A percentile compares a stretch with the other conserved stretches of the same genome.
These are phyloP conservation scores for Philereme transversata DNA, from an alignment of 2,888 invertebrate species.

Conservation along the genomic window DNA sequence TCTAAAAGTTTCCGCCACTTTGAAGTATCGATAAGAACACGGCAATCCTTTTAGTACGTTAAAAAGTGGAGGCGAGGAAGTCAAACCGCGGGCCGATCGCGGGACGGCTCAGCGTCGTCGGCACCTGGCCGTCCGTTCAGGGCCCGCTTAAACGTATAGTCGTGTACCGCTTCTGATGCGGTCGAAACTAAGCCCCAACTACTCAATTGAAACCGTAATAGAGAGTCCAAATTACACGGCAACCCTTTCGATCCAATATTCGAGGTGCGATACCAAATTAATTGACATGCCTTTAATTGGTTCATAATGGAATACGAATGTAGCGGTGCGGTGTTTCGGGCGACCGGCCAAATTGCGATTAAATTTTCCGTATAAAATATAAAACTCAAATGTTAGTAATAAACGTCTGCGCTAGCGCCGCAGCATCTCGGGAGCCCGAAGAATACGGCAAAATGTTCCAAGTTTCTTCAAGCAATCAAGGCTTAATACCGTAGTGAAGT, in stretches of 20 bases:
- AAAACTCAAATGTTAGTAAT: conserved; percentile 77
- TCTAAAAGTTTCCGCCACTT: conserved; percentile 49
- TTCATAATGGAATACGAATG: conserved; percentile 54
- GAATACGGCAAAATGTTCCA: conserved; percentile 83
- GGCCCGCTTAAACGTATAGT: conserved; percentile 74
- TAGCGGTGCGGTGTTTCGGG: conserved; percentile 36
- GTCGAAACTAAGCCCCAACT: conserved; percentile 76
- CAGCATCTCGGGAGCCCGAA: conserved; percentile 80
- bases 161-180: conserved; percentile 73
- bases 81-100: conserved; percentile 57
- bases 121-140: conserved; percentile 43
- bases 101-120: conserved; percentile 47
- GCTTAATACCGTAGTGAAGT: conserved; percentile 84
- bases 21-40: conserved; percentile 73
- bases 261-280: conserved; percentile 63
- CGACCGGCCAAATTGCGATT: conserved; percentile 41
- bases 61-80: conserved; percentile 69
- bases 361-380: conserved; percentile 56
- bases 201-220: conserved; percentile 81
- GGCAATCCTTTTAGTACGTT: conserved; percentile 80
- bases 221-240: conserved; percentile 71
- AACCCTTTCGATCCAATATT: conserved; percentile 74
- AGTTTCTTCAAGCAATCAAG: conserved; percentile 84
- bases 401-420: conserved; percentile 76
- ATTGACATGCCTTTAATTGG: conserved; percentile 58